These are phyloP conservation scores for Acanthococcus lagerstroemiae DNA, from an alignment of 2,888 invertebrate genomes.

Conservation along the genomic window DNA sequence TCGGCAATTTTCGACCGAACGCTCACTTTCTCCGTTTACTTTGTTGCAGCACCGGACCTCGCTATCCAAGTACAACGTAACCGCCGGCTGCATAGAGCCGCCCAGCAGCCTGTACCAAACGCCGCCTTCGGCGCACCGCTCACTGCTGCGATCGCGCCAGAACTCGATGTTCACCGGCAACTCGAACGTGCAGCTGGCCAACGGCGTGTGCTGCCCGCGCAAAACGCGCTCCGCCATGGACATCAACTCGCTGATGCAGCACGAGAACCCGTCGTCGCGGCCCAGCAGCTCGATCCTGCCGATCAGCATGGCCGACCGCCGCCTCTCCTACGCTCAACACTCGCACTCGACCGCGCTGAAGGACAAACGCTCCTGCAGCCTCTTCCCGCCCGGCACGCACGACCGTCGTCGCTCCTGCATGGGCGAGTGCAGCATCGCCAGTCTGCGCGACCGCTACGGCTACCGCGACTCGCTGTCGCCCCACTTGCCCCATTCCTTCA, in stretches of 20 bases:
- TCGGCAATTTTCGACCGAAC: too few relatives aligned
- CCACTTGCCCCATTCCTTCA: slow-evolving; percentile 15
- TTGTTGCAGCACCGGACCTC: slow-evolving; percentile 56
- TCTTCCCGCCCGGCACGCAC: slow-evolving; percentile 31
- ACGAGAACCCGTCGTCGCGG: slow-evolving; percentile 36
- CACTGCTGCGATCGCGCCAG: slow-evolving; percentile 51
- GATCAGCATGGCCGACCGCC: slow-evolving; percentile 34
- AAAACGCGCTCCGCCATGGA: slow-evolving; percentile 76
- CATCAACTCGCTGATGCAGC: slow-evolving; percentile 57
- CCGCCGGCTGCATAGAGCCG: slow-evolving; percentile 46
- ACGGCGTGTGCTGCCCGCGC: slow-evolving; percentile 57
- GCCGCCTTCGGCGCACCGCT: slow-evolving; percentile 41
- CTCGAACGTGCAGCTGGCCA: slow-evolving; percentile 53
- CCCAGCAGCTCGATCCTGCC: slow-evolving; percentile 37
- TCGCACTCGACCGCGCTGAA: slow-evolving; percentile 16
- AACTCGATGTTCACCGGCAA: slow-evolving; percentile 79
- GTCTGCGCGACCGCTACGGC: slow-evolving; percentile 8
- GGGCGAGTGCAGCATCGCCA: slow-evolving; percentile 18
- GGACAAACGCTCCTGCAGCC: slow-evolving; percentile 33
- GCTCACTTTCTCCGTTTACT: too few relatives aligned
- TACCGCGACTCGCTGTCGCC: slow-evolving; percentile 32
- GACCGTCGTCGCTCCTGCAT: slow-evolving; percentile 28
- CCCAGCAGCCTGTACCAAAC: slow-evolving; percentile 41
- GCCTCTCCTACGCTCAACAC: slow-evolving; percentile 30
- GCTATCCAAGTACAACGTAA: slow-evolving; percentile 55